phyloP scores from a whole-genome alignment of 2,797 vertebrate species.

The Podarcis siculus region DNA sequence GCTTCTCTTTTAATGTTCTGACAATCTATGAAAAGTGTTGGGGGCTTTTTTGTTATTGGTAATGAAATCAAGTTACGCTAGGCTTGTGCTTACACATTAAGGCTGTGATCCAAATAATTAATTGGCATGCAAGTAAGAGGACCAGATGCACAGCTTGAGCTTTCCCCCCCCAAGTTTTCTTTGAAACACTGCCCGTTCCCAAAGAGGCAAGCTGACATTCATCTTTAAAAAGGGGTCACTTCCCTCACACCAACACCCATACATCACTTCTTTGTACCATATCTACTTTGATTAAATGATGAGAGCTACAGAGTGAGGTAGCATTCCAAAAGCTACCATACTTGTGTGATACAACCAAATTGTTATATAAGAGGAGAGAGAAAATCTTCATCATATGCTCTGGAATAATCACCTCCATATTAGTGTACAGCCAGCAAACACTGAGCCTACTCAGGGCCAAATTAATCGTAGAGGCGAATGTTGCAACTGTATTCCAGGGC shows the following conservation, averaged over 20 bases:
- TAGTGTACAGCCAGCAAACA: neutral
- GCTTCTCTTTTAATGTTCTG: conserved; percentile 62
- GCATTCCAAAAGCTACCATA: conserved; percentile 51
- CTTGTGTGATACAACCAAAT: neutral
- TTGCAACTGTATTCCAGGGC: neutral
- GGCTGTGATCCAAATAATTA: neutral
- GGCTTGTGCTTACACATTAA: conserved; percentile 29
- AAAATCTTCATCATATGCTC: neutral
- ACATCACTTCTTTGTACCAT: neutral
- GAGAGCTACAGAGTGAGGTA: conserved; percentile 17
- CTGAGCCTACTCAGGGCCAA: neutral
- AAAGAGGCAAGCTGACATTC: neutral
- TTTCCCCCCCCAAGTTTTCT: neutral
- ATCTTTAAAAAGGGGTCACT: neutral
- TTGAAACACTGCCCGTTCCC: neutral
- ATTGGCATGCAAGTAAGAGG: neutral
- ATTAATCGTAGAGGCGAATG: neutral
- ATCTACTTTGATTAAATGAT: conserved; percentile 61
- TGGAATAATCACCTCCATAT: neutral
- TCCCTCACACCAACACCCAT: neutral
- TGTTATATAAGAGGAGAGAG: neutral
- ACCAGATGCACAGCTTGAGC: neutral
- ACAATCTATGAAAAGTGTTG: conserved; percentile 58
- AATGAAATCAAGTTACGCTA: conserved; percentile 59
- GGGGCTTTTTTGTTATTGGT: neutral